Conservation (phyloP, 30 jellyfish, hydroid and myxozoan genomes). For the Hydractinia symbiolongicarpus region DNA sequence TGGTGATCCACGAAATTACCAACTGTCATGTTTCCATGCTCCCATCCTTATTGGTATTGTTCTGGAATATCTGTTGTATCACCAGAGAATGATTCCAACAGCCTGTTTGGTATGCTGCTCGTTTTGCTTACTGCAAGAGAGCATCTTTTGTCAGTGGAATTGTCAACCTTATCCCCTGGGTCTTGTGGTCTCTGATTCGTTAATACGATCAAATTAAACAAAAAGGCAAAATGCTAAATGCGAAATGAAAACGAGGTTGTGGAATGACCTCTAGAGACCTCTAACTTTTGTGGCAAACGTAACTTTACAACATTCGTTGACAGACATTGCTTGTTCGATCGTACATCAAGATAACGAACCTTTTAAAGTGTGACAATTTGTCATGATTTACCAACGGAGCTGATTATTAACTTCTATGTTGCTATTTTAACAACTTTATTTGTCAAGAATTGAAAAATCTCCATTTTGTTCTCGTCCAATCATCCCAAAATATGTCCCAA, state of each 20-base stretch:
- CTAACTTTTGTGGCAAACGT: too few species aligned
- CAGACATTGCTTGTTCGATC: too few species aligned
- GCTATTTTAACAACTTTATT: not conserved
- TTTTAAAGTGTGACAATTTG: too few species aligned
- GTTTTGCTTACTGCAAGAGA: not conserved
- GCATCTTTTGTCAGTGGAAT: not conserved
- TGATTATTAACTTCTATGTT: not conserved
- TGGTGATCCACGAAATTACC: not conserved
- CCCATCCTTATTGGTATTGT: not conserved
- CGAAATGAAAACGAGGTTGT: too few species aligned
- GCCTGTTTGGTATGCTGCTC: not conserved
- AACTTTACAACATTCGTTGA: too few species aligned
- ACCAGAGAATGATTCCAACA: not conserved
- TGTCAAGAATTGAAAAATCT: conserved; percentile 46
- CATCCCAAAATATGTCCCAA: conserved; percentile 9
- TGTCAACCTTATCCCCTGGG: not conserved
- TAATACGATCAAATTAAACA: not conserved
- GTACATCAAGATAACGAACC: too few species aligned
- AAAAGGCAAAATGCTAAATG: too few species aligned
- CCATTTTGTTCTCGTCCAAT: conserved; percentile 44
- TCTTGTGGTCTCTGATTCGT: not conserved
- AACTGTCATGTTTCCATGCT: not conserved
- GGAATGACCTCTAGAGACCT: too few species aligned
- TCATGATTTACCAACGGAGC: not conserved
- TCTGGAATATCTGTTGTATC: not conserved